Conservation (phyloP, 2,113 vertebrate genomes). For the Larimichthys crocea region DNA sequence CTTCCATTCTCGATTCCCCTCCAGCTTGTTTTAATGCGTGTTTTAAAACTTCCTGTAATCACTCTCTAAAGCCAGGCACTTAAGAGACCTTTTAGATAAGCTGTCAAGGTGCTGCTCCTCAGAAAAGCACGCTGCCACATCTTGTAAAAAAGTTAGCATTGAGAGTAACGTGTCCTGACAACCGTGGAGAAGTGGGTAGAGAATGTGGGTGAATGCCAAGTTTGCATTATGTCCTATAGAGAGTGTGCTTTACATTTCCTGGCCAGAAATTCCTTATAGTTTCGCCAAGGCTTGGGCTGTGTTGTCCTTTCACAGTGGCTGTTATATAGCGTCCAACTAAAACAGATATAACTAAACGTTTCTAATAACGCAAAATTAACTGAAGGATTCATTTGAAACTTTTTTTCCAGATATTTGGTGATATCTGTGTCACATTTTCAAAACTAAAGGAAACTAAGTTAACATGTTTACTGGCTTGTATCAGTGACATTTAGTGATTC, state of each 20-base stretch:
- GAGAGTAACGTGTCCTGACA: slow-evolving; percentile 69
- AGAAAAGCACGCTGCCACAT: slow-evolving; percentile 43
- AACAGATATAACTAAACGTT: background rate
- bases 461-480: background rate
- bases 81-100: slow-evolving; percentile 63
- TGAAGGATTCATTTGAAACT: background rate
- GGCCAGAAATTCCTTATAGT: slow-evolving; percentile 44
- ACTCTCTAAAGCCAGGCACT: slow-evolving; percentile 53
- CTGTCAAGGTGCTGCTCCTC: slow-evolving; percentile 35
- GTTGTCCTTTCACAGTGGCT: slow-evolving; percentile 17
- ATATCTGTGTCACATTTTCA: background rate
- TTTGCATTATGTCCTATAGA: slow-evolving; percentile 43
- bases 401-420: too few species aligned
- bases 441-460: background rate
- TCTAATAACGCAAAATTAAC: background rate
- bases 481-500: background rate
- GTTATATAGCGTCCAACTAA: background rate
- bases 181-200: slow-evolving; percentile 51
- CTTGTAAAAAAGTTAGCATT: slow-evolving; percentile 46
- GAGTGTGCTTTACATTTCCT: slow-evolving; percentile 45
- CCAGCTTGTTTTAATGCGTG: slow-evolving; percentile 65
- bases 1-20: slow-evolving; percentile 33
- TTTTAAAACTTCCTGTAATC: slow-evolving; percentile 66
- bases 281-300: slow-evolving; percentile 35
- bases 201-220: slow-evolving; percentile 56